A percentile compares a stretch with the other conserved stretches of the same genome.
Conservation (phyloP, 1,140 invertebrate species). For the Lordiphosa collinella region DNA sequence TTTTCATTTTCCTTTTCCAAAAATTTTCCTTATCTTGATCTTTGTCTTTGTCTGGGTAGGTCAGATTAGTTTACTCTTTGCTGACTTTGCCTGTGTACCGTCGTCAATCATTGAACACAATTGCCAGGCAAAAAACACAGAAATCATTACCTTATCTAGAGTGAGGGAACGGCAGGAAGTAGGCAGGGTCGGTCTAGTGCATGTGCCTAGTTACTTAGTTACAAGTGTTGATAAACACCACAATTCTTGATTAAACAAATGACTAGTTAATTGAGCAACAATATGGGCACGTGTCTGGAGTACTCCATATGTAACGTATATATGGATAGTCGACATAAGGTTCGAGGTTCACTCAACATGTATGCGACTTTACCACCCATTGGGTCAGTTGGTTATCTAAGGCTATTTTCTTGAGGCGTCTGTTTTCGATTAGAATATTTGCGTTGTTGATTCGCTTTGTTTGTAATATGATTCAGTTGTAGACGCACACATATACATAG, state of each 20-base stretch:
- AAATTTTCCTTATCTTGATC: too few relatives aligned
- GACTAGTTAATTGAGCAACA: slow-evolving; percentile 6
- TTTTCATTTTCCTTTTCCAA: too few relatives aligned
- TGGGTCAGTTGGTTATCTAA: slow-evolving; percentile 29
- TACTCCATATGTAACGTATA: background rate
- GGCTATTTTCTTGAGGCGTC: background rate
- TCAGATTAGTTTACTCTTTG: too few relatives aligned
- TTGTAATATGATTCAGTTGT: slow-evolving; percentile 47
- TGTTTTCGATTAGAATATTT: slow-evolving; percentile 25
- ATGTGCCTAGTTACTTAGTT: background rate
- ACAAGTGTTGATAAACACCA: background rate
- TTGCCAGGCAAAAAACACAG: background rate
- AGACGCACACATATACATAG: background rate
- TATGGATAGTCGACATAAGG: too few relatives aligned
- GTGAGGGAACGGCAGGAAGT: background rate
- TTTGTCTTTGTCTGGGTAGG: too few relatives aligned
- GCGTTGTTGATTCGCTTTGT: slow-evolving; percentile 30
- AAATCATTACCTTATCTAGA: background rate
- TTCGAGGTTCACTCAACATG: background rate
- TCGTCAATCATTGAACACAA: background rate
- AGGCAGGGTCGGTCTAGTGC: background rate
- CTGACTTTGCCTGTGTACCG: too few relatives aligned
- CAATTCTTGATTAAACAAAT: background rate
- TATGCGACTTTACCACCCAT: background rate
- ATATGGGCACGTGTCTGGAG: background rate